phyloP scores from a whole-genome alignment of 2,113 vertebrate genomes.

The Neolamprologus tretocephalus region DNA sequence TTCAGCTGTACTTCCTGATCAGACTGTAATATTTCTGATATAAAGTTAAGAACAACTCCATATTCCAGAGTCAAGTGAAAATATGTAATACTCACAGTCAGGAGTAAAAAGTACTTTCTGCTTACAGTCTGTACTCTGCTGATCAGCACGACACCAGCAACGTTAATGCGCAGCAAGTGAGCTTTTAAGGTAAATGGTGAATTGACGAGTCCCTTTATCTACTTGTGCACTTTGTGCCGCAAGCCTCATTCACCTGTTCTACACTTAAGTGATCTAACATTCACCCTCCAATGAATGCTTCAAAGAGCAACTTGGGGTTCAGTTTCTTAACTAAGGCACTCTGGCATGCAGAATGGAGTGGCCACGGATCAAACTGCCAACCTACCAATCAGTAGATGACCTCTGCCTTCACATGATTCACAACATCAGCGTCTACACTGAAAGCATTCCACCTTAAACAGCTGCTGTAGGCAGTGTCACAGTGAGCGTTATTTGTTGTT shows the following conservation, averaged over 20 bases:
- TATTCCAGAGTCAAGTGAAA: background rate
- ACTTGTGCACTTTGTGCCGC: accelerated
- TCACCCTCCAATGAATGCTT: too few species aligned
- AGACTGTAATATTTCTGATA: background rate
- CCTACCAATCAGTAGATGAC: background rate
- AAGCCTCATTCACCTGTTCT: background rate
- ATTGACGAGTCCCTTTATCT: background rate
- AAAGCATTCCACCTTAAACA: accelerated
- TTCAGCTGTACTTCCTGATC: background rate
- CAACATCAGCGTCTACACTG: background rate
- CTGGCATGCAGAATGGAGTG: too few species aligned
- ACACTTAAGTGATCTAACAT: background rate
- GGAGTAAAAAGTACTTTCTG: background rate
- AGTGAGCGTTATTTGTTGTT: accelerated
- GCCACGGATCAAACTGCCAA: background rate
- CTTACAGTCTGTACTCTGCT: background rate
- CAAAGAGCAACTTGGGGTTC: too few species aligned
- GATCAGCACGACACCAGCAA: background rate
- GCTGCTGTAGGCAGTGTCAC: background rate
- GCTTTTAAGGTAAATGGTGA: background rate
- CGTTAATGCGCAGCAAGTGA: background rate
- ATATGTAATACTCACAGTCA: background rate
- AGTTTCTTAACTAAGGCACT: accelerated
- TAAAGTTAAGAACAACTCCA: background rate
- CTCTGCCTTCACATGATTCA: background rate